Evolutionary conservation across 2,797 vertebrate species (phyloP), one percentile per base, ranked within the genome.

Genomic region (Ptychadena robeensis): DNA sequence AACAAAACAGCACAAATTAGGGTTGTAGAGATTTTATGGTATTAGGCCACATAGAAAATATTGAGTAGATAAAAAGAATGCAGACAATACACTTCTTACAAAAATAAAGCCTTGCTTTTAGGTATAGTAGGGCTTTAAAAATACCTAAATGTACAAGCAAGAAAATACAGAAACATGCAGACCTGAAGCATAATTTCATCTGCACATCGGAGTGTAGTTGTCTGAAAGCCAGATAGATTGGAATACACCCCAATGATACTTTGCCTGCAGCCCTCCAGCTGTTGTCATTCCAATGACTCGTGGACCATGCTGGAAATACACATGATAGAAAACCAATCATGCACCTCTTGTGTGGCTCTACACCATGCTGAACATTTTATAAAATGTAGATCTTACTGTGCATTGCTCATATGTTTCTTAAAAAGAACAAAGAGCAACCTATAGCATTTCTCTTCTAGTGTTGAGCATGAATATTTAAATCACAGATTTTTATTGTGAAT

Each of bases 191-290:
- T 53, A 53, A 53, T 53, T 53, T 7, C 18, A 22, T 5, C 18
- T 53, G 44, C 44, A 53, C 44, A 53, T 22, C 18, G 18, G 44
- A 53, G 18, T 53, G 44, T 53, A 22, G 44, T 53, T 53, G 44
- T 53, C 44, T 53, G 44, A 3, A 22, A 53, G 18, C 44, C 59
- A 61, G 59, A 25, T 61, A 61, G 2, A 27, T 61, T 61, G 59
- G 11, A 25, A 61, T 61, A 25, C 30, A 67, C 64, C 32, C 64
- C 32, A 67, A 32, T 67, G 64, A 67, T 31, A 67, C 15, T 18
- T 30, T 67, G 30, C 64, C 64, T 67, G 14, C 59, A 28, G 59
- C 25, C 59, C n/a, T 28, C 59, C 59, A 61, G 59, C 59, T 61
- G 59, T 61, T 61, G 59, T 61, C 59, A 61, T 61, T 61, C 28